Evolutionary conservation across 2,113 vertebrate species (phyloP).

Genomic region (Podocnemis expansa): DNA sequence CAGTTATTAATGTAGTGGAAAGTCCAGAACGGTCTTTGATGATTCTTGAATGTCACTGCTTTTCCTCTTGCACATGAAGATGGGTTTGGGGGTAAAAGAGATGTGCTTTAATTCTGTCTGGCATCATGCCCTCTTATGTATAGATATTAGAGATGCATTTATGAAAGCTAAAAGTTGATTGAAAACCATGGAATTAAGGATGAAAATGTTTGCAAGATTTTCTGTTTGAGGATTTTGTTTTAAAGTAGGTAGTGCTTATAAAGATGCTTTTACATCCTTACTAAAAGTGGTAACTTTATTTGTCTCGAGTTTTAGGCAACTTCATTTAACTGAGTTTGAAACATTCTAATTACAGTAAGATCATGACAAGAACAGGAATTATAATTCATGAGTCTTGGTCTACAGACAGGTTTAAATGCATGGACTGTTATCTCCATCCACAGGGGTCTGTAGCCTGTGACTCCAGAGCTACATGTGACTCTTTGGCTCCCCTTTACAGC

Average conservation of each 20-base stretch:
- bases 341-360: slow-evolving; percentile 66
- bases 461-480: too few species aligned
- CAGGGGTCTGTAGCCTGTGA: too few species aligned
- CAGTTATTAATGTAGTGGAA: neutral
- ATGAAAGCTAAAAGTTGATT: neutral
- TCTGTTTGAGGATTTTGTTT: neutral
- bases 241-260: neutral
- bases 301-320: slow-evolving; percentile 57
- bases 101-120: neutral
- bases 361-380: slow-evolving; percentile 65
- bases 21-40: neutral
- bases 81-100: neutral
- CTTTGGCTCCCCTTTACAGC: too few species aligned
- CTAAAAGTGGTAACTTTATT: neutral
- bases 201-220: slow-evolving; percentile 35
- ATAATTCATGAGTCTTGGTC: slow-evolving; percentile 65
- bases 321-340: slow-evolving; percentile 64
- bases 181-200: neutral
- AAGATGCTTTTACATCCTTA: neutral
- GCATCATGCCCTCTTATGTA: neutral
- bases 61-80: neutral
- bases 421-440: neutral
- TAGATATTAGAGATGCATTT: neutral
- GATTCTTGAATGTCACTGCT: slow-evolving; percentile 11
- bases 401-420: slow-evolving; percentile 66